Evolutionary conservation across 2,113 vertebrate species (phyloP).

Genomic region (Arizona elegans): DNA sequence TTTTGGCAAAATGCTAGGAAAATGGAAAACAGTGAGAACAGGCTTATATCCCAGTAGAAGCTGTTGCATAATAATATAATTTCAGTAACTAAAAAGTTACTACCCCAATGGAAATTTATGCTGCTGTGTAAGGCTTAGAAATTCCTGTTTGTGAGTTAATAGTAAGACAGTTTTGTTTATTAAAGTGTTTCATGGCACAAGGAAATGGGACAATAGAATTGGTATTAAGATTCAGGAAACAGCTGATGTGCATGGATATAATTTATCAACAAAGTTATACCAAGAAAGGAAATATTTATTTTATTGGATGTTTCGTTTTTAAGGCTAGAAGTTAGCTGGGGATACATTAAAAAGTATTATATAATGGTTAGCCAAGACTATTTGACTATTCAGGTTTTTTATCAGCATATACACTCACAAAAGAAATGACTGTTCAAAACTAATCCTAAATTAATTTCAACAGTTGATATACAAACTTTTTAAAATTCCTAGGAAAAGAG

Average conservation of each 20-base stretch:
- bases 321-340: not conserved
- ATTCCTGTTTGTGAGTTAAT: not conserved
- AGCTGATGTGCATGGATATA: not conserved
- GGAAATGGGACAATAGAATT: not conserved
- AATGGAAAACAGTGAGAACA: not conserved
- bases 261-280: not conserved
- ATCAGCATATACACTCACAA: not conserved
- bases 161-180: not conserved
- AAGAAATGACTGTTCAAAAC: not conserved
- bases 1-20: not conserved
- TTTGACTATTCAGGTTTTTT: not conserved
- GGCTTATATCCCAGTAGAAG: not conserved
- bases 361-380: not conserved
- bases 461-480: not conserved
- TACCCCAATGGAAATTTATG: not conserved
- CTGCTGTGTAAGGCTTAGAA: not conserved
- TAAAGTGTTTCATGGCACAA: not conserved
- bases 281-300: not conserved
- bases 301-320: not conserved
- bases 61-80: not conserved
- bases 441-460: not conserved
- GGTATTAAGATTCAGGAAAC: not conserved
- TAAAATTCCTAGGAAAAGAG: slow-evolving; percentile 73
- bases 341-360: not conserved
- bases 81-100: not conserved